A percentile compares a stretch with the other conserved stretches of the same genome.
These are phyloP conservation scores for Drosophila nr. perissopoda DNA, from an alignment of 2,888 invertebrate species.

Conservation along the genomic window DNA sequence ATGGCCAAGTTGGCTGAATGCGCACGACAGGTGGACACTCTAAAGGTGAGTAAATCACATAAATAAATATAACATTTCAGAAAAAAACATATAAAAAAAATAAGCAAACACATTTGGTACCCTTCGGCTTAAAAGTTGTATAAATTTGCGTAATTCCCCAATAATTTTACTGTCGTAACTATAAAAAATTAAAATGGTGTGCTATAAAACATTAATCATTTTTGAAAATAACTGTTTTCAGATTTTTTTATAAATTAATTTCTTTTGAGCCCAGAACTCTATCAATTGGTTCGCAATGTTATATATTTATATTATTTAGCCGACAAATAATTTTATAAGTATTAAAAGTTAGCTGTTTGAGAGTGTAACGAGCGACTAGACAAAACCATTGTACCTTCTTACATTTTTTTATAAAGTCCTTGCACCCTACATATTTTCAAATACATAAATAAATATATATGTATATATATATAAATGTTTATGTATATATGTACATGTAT, in stretches of 20 bases:
- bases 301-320: neutral
- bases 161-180: neutral
- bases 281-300: neutral
- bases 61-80: neutral
- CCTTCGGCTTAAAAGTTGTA: neutral
- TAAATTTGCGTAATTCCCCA: neutral
- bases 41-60: conserved; percentile 88
- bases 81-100: neutral
- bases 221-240: neutral
- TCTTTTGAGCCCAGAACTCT: neutral
- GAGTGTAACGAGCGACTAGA: conserved; percentile 3
- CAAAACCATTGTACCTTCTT: conserved; percentile 9
- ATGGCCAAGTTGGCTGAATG: conserved; percentile 95
- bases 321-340: no score
- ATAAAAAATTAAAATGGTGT: neutral
- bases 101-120: no score
- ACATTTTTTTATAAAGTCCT: neutral
- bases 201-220: neutral
- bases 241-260: neutral
- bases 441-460: neutral
- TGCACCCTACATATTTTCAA: neutral
- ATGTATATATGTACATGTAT: conserved; percentile 14
- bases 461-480: neutral
- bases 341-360: neutral
- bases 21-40: conserved; percentile 93